phyloP scores from a whole-genome alignment of 2,888 invertebrate species.

The Cephonodes hylas region DNA sequence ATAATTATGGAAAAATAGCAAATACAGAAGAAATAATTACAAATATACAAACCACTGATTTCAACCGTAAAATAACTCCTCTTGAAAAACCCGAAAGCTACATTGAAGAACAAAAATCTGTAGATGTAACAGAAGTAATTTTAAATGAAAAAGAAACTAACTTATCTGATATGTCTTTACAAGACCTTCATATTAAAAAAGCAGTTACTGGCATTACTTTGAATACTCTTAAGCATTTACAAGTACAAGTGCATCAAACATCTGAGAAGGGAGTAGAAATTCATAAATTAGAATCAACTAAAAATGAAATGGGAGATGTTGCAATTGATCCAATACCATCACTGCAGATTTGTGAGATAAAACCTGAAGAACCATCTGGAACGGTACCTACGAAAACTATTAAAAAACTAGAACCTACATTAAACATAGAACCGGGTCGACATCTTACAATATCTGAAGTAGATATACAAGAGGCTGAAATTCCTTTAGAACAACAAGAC shows the following conservation, averaged over 20 bases:
- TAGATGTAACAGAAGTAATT: conserved; percentile 55
- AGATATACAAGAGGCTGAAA: conserved; percentile 72
- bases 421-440: conserved; percentile 50
- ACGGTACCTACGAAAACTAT: conserved; percentile 27
- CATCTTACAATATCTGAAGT: conserved; percentile 79
- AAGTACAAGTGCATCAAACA: conserved; percentile 42
- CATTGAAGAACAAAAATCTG: conserved; percentile 50
- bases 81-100: conserved; percentile 40
- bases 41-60: conserved; percentile 52
- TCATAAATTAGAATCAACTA: conserved; percentile 22
- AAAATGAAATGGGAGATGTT: conserved; percentile 36
- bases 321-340: conserved; percentile 43
- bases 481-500: conserved; percentile 28
- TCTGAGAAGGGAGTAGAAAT: conserved; percentile 47
- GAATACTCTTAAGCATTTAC: conserved; percentile 46
- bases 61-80: conserved; percentile 43
- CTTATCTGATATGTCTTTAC: conserved; percentile 27
- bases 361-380: conserved; percentile 61
- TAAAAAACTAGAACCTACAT: conserved; percentile 29
- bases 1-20: conserved; percentile 68
- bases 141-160: conserved; percentile 47
- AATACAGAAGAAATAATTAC: conserved; percentile 58
- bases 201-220: conserved; percentile 38
- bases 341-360: conserved; percentile 67
- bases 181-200: conserved; percentile 31